A percentile compares a stretch with the other conserved stretches of the same genome.
Evolutionary conservation across 2,888 invertebrate species (phyloP).

Genomic region (Zele albiditarsus): DNA sequence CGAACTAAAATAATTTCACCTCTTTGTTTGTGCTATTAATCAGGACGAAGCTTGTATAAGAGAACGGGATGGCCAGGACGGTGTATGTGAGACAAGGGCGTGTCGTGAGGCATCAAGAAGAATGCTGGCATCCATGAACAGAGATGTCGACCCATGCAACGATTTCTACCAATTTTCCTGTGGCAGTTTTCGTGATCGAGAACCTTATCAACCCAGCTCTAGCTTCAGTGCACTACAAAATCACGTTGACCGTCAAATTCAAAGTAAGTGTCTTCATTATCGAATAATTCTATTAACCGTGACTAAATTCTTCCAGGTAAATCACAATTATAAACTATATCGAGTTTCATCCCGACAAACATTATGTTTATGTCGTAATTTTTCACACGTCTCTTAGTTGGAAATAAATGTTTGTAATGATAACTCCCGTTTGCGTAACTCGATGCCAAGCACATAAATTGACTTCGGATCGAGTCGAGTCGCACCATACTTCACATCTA

Average conservation of each 20-base stretch:
- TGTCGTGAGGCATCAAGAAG: constrained; percentile 69
- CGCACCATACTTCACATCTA: neutral
- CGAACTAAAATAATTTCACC: neutral
- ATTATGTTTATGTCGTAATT: neutral
- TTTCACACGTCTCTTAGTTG: neutral
- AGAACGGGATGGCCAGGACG: constrained; percentile 65
- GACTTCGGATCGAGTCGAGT: neutral
- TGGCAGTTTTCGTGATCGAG: constrained; percentile 67
- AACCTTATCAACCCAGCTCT: constrained; percentile 64
- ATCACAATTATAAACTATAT: neutral
- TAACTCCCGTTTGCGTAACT: neutral
- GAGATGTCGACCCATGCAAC: constrained; percentile 71
- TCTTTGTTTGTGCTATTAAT: constrained; percentile 38
- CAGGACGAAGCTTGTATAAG: constrained; percentile 71
- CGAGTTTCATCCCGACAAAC: neutral
- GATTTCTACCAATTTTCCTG: constrained; percentile 74
- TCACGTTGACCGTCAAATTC: constrained; percentile 69
- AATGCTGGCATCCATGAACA: constrained; percentile 69
- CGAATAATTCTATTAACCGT: neutral
- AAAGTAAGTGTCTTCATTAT: constrained; percentile 67
- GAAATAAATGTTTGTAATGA: neutral
- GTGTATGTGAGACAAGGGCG: constrained; percentile 66
- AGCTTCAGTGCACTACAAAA: constrained; percentile 70
- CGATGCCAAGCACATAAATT: neutral
- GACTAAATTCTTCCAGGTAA: neutral